Conservation (phyloP, 2,113 vertebrate genomes). For the Falcunculus frontatus region DNA sequence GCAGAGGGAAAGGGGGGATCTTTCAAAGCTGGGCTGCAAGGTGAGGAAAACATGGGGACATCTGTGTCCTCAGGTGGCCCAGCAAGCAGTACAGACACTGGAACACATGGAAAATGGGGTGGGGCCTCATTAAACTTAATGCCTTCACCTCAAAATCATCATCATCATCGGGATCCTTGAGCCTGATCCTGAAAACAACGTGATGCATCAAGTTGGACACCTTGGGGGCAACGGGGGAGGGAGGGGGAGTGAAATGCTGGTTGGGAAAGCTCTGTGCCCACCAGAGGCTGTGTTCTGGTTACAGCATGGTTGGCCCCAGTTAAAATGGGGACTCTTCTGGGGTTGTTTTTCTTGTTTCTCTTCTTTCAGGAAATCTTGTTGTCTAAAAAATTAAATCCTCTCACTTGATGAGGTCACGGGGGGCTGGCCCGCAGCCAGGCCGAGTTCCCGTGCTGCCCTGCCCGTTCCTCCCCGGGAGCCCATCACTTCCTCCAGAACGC, state of each 20-base stretch:
- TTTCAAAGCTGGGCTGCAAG: not conserved
- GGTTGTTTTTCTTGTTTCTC: not conserved
- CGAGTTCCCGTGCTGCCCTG: not conserved
- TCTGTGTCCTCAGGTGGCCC: not conserved
- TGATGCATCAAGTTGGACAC: not conserved
- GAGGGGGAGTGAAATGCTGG: rapidly evolving
- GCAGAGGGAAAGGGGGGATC: not conserved
- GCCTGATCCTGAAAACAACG: not conserved
- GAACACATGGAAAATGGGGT: not conserved
- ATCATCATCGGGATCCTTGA: rapidly evolving
- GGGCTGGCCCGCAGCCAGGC: constrained; percentile 21
- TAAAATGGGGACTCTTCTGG: not conserved
- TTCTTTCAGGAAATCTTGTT: not conserved
- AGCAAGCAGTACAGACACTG: not conserved
- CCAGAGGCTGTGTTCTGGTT: not conserved
- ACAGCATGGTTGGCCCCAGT: rapidly evolving
- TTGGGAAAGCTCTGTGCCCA: rapidly evolving
- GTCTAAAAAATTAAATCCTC: not conserved
- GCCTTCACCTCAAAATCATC: not conserved
- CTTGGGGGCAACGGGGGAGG: rapidly evolving
- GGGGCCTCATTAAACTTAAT: rapidly evolving
- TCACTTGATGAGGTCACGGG: not conserved
- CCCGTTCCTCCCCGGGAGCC: not conserved
- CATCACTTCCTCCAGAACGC: not conserved
- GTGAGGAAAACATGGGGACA: not conserved